Conservation (phyloP, 1,140 invertebrate genomes). For the Antheraea mylitta region DNA sequence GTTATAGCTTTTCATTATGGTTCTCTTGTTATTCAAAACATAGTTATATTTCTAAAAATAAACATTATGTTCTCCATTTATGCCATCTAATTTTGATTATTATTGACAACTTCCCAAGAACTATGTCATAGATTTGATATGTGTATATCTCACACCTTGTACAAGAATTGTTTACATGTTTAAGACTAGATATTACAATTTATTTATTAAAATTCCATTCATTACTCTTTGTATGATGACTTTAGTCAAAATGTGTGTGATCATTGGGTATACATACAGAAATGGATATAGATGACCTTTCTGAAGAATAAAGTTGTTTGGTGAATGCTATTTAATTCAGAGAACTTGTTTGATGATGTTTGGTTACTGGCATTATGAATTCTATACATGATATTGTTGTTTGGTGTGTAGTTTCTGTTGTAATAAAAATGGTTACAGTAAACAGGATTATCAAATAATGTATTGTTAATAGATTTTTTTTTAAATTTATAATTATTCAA, state of each 20-base stretch:
- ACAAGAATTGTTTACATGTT: too few relatives aligned
- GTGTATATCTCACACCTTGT: too few relatives aligned
- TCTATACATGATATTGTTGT: not conserved
- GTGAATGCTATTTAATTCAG: not conserved
- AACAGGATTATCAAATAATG: too few relatives aligned
- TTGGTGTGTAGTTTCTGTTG: too few relatives aligned
- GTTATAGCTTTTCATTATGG: slow-evolving; percentile 20
- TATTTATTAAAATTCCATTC: too few relatives aligned
- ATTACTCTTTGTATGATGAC: not conserved
- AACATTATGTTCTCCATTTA: not conserved
- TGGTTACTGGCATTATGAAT: not conserved
- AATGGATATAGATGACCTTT: not conserved
- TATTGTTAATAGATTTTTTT: too few relatives aligned
- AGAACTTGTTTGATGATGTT: not conserved
- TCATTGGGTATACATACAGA: not conserved
- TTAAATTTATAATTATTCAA: too few relatives aligned
- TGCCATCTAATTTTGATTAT: too few relatives aligned
- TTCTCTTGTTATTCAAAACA: slow-evolving; percentile 36
- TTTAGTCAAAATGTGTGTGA: not conserved
- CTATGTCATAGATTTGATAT: too few relatives aligned
- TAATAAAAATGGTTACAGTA: too few relatives aligned
- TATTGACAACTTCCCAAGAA: too few relatives aligned
- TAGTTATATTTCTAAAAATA: slow-evolving; percentile 21
- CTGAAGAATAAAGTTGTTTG: not conserved
- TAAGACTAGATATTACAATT: too few relatives aligned